phyloP scores from a whole-genome alignment of 2,888 invertebrate genomes.

The Ectemnius continuus region DNA sequence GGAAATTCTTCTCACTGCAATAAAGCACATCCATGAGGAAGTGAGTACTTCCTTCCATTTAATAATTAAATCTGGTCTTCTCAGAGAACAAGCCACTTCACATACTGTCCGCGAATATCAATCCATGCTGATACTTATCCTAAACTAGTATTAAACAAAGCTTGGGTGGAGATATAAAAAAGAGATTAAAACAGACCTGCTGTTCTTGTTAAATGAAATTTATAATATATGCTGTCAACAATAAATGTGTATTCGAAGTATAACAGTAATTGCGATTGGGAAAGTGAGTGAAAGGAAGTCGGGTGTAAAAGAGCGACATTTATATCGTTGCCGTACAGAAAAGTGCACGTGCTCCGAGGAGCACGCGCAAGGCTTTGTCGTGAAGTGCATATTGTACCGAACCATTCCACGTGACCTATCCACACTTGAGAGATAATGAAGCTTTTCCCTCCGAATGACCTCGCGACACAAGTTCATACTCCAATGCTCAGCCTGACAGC shows the following conservation, averaged over 20 bases:
- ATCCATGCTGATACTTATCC: background rate
- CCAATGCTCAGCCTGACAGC: slow-evolving; percentile 22
- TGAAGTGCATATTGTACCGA: slow-evolving; percentile 24
- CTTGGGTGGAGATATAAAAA: background rate
- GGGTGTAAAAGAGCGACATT: background rate
- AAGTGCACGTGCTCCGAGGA: background rate
- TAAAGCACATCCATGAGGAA: background rate
- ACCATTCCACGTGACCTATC: slow-evolving; percentile 27
- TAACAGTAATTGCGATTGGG: background rate
- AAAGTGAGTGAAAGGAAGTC: background rate
- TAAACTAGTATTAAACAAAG: background rate
- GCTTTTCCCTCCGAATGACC: slow-evolving; percentile 43
- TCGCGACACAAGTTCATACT: slow-evolving; percentile 55
- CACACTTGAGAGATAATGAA: slow-evolving; percentile 47
- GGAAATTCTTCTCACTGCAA: slow-evolving; percentile 13
- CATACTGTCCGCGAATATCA: too few relatives aligned
- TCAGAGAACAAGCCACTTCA: too few relatives aligned
- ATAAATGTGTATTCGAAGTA: too few relatives aligned
- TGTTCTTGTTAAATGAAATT: too few relatives aligned
- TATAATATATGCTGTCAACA: too few relatives aligned
- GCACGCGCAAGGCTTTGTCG: slow-evolving; percentile 14
- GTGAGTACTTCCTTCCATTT: too few relatives aligned
- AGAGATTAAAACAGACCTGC: background rate
- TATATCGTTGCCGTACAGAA: background rate
- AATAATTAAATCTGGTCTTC: too few relatives aligned